phyloP scores from a whole-genome alignment of 2,113 vertebrate species.

The Oryzias curvinotus region DNA sequence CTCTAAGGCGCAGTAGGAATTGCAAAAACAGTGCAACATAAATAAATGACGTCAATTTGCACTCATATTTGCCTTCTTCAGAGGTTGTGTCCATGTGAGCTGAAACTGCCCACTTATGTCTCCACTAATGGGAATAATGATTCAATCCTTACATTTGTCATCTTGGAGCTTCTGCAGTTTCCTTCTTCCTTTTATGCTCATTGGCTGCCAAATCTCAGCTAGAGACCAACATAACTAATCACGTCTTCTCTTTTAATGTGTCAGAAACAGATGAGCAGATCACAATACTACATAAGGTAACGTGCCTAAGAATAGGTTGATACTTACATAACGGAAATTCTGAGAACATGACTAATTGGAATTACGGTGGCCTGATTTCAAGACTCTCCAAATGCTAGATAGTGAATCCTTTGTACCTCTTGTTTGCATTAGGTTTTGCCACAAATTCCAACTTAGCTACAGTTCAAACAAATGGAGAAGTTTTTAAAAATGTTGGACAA shows the following conservation, averaged over 20 bases:
- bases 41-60: too few species aligned
- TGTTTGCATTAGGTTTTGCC: too few species aligned
- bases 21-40: too few species aligned
- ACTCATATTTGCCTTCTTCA: neutral
- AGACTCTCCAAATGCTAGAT: neutral
- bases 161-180: slow-evolving; percentile 19
- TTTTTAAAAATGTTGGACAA: too few species aligned
- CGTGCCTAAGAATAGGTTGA: slow-evolving; percentile 51
- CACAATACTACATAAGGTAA: slow-evolving; percentile 24
- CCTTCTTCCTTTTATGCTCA: slow-evolving; percentile 42
- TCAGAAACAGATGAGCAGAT: slow-evolving; percentile 32
- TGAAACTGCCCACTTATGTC: slow-evolving; percentile 29
- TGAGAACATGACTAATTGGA: slow-evolving; percentile 44
- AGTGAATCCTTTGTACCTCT: neutral
- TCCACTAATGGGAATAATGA: slow-evolving; percentile 45
- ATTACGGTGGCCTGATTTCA: slow-evolving; percentile 9
- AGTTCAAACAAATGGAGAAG: too few species aligned
- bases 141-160: slow-evolving; percentile 52
- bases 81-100: slow-evolving; percentile 4
- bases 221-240: slow-evolving; percentile 38
- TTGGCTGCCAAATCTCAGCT: slow-evolving; percentile 39
- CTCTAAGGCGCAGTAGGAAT: too few species aligned
- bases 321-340: slow-evolving; percentile 37
- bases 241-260: slow-evolving; percentile 27
- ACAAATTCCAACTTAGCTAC: too few species aligned